These are phyloP conservation scores for Poeciliopsis occidentalis DNA, from an alignment of 2,113 vertebrate genomes.

Conservation along the genomic window DNA sequence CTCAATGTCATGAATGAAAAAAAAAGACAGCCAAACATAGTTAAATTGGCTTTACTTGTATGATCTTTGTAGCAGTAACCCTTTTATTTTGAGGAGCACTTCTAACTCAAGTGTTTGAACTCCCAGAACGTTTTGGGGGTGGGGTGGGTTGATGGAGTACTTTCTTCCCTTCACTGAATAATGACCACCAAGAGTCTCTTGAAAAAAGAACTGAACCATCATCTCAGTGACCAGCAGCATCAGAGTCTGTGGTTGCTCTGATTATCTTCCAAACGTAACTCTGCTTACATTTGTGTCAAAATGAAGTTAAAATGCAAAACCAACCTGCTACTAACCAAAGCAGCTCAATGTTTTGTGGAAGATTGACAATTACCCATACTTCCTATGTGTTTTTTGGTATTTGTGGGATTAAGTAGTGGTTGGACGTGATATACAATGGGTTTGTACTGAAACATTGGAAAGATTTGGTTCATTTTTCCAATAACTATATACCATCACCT, in stretches of 20 bases:
- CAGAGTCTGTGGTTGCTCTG: slow-evolving; percentile 38
- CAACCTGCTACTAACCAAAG: slow-evolving; percentile 38
- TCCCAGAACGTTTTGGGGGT: slow-evolving; percentile 25
- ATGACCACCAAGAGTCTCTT: slow-evolving; percentile 52
- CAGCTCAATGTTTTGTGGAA: slow-evolving; percentile 7
- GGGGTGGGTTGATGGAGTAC: slow-evolving; percentile 34
- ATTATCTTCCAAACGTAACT: slow-evolving; percentile 54
- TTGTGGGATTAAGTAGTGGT: slow-evolving; percentile 14
- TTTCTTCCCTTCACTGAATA: slow-evolving; percentile 45
- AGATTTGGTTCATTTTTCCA: slow-evolving; percentile 51
- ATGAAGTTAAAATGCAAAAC: slow-evolving; percentile 39
- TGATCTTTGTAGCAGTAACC: slow-evolving; percentile 34
- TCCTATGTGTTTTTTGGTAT: slow-evolving; percentile 41
- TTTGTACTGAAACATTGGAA: slow-evolving; percentile 34
- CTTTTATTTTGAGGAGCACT: slow-evolving; percentile 42
- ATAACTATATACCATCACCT: slow-evolving; percentile 38
- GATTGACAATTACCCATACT: slow-evolving; percentile 28
- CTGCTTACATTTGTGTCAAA: slow-evolving; percentile 42
- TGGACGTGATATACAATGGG: slow-evolving; percentile 27
- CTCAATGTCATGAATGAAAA: slow-evolving; percentile 17
- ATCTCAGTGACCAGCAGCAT: slow-evolving; percentile 22
- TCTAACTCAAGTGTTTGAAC: slow-evolving; percentile 51
- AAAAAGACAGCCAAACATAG: slow-evolving; percentile 27
- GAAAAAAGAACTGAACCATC: slow-evolving; percentile 52
- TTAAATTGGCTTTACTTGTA: slow-evolving; percentile 32